phyloP scores from a whole-genome alignment of 2,113 vertebrate genomes.

The Hemibagrus wyckioides region DNA sequence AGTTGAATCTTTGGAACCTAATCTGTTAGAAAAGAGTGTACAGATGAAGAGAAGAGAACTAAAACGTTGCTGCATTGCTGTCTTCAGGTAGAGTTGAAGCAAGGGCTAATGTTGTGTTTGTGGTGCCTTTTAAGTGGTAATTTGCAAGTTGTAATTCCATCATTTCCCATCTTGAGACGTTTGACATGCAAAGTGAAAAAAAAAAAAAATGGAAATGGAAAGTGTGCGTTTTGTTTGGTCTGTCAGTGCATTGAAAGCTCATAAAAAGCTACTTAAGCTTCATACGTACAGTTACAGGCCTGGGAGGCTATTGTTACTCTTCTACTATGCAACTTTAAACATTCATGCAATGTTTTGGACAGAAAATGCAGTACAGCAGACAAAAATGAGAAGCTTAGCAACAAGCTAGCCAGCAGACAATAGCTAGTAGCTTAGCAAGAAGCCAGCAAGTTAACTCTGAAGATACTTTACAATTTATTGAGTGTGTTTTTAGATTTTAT shows the following conservation, averaged over 20 bases:
- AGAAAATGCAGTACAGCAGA: neutral
- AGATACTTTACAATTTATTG: neutral
- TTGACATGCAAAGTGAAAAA: neutral
- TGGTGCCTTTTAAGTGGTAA: neutral
- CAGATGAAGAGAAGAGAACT: neutral
- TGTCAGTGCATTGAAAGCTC: neutral
- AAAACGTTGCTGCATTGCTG: neutral
- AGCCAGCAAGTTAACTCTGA: neutral
- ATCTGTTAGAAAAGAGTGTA: neutral
- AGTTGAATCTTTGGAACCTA: neutral
- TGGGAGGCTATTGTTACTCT: neutral
- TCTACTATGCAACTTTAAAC: neutral
- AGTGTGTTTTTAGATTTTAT: neutral
- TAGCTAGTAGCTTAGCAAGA: neutral
- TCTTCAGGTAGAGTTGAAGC: neutral
- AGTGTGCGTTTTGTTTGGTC: neutral
- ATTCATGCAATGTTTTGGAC: neutral
- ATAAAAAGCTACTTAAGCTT: neutral
- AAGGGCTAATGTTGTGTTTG: neutral
- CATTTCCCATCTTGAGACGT: neutral
- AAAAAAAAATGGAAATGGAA: neutral
- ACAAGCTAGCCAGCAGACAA: neutral
- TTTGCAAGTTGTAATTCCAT: neutral
- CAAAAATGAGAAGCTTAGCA: neutral
- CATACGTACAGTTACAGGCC: neutral